Evolutionary conservation across 2,888 invertebrate species (phyloP).

Genomic region (Zelleria hepariella): DNA sequence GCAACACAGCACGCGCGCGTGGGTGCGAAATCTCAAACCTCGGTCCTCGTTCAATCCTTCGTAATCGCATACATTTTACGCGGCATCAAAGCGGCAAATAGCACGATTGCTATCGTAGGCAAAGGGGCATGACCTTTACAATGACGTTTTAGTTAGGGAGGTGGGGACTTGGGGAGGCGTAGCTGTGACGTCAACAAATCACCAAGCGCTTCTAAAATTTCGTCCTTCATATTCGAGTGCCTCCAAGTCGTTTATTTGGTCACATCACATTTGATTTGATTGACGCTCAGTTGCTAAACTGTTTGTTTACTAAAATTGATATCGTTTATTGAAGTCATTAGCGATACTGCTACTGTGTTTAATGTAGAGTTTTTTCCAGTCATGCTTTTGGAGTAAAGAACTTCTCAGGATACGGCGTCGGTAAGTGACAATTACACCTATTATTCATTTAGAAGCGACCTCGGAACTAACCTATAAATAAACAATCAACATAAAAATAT

Average conservation of each 20-base stretch:
- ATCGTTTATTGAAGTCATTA: background rate
- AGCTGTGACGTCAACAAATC: background rate
- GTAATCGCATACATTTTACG: background rate
- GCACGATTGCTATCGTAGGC: background rate
- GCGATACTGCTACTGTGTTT: no score
- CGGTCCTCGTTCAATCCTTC: background rate
- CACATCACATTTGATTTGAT: no score
- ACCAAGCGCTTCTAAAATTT: background rate
- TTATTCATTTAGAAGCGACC: no score
- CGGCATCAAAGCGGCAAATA: background rate
- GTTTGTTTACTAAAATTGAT: background rate
- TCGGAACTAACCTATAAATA: no score
- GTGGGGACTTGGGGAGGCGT: background rate
- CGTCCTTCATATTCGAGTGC: background rate
- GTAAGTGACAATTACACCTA: no score
- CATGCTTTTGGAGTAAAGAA: no score
- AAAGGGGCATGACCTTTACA: background rate
- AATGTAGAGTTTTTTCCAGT: no score
- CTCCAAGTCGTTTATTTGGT: background rate
- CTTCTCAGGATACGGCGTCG: no score
- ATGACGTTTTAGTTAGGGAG: background rate
- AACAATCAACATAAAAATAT: no score
- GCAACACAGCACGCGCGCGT: background rate
- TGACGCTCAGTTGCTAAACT: background rate
- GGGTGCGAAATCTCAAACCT: background rate